Conservation (phyloP, 1,140 invertebrate species). For the Argopecten irradians region DNA sequence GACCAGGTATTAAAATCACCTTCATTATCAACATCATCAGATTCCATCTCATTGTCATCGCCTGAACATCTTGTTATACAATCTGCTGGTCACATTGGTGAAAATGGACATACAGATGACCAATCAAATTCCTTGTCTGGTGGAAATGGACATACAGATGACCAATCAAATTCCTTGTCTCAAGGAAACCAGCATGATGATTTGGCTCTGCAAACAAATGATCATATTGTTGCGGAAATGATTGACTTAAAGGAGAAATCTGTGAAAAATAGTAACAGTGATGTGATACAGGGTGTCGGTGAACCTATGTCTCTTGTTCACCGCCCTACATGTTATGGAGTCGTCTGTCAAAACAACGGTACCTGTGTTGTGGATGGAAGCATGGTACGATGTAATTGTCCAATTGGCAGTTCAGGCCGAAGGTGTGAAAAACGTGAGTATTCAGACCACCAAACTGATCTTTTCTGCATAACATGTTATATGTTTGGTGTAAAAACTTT, state of each 20-base stretch:
- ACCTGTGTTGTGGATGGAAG: constrained; percentile 58
- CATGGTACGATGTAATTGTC: constrained; percentile 61
- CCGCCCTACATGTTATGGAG: constrained; percentile 72
- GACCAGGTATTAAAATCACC: background rate
- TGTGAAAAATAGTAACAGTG: background rate
- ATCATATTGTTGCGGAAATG: background rate
- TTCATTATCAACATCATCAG: background rate
- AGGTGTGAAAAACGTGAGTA: constrained; percentile 67
- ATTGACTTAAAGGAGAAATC: background rate
- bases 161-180: background rate
- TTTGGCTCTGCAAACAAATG: background rate
- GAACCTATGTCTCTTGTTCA: constrained; percentile 27
- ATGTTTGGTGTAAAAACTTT: too few species aligned
- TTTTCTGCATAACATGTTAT: too few species aligned
- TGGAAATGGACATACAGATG: background rate
- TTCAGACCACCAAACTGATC: too few species aligned
- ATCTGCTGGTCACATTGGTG: background rate
- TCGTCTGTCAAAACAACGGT: constrained; percentile 66
- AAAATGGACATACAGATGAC: background rate
- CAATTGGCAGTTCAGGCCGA: constrained; percentile 59
- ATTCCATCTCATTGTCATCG: background rate
- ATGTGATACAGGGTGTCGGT: background rate
- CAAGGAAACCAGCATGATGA: background rate
- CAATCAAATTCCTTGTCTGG: background rate
- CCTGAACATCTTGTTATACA: background rate